Evolutionary conservation across 2,888 invertebrate genomes (phyloP).

Genomic region (Platerodrilus igneus): DNA sequence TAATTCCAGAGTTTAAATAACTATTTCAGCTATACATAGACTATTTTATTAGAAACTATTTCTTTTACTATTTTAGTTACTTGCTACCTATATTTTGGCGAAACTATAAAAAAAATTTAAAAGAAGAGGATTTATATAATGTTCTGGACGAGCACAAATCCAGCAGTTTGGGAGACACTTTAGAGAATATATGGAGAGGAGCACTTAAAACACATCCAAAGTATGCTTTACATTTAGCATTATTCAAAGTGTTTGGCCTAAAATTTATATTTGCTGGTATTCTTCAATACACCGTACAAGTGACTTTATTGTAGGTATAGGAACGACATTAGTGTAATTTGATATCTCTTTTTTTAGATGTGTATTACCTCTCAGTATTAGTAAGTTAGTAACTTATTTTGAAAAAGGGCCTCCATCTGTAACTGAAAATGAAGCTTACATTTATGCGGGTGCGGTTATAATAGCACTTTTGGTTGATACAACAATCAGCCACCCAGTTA

Average conservation of each 20-base stretch:
- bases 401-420: constrained; percentile 44
- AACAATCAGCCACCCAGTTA: constrained; percentile 66
- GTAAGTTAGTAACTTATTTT: constrained; percentile 61
- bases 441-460: constrained; percentile 72
- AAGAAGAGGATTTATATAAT: constrained; percentile 66
- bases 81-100: constrained; percentile 16
- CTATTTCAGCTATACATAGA: no score
- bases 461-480: constrained; percentile 67
- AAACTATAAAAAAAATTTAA: constrained; percentile 33
- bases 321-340: neutral
- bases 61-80: constrained; percentile 16
- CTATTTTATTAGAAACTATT: no score
- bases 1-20: no score
- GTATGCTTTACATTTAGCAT: constrained; percentile 38
- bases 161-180: constrained; percentile 56
- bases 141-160: constrained; percentile 66
- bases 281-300: no score
- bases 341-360: constrained; percentile 48
- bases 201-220: constrained; percentile 41
- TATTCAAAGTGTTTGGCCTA: constrained; percentile 38
- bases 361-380: constrained; percentile 58
- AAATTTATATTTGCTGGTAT: constrained; percentile 37
- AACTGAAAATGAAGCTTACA: constrained; percentile 57
- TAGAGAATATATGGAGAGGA: constrained; percentile 54
- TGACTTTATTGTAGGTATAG: no score